A percentile compares a stretch with the other conserved stretches of the same genome.
Conservation (phyloP, 2,113 vertebrate genomes). For the Crocuta crocuta region DNA sequence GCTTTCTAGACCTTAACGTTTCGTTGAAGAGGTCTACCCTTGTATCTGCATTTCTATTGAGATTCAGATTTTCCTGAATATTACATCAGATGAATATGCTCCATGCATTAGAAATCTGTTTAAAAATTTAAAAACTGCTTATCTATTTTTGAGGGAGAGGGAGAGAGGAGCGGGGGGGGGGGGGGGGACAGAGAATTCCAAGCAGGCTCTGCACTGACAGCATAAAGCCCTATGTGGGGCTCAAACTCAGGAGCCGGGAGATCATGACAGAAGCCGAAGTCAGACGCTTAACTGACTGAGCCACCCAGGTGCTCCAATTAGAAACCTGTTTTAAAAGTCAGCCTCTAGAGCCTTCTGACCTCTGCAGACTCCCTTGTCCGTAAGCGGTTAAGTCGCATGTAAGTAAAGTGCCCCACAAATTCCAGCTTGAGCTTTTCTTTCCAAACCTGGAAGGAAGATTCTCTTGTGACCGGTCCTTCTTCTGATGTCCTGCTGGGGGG, state of each 20-base stretch:
- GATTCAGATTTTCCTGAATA: neutral
- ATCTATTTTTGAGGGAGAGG: no score
- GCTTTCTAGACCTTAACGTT: neutral
- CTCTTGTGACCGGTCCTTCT: neutral
- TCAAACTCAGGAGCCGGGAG: no score
- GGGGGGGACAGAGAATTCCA: no score
- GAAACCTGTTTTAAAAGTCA: neutral
- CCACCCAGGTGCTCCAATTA: no score
- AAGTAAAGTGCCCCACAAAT: neutral
- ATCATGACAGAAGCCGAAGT: no score
- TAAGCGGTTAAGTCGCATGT: neutral
- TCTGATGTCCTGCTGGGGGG: neutral
- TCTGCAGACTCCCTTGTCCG: fast-evolving
- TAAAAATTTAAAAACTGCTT: neutral
- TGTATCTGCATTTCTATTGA: neutral
- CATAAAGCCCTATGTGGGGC: no score
- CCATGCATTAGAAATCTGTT: neutral
- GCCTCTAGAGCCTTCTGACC: neutral
- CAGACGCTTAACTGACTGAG: no score
- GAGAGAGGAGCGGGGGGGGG: no score
- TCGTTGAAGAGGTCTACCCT: neutral
- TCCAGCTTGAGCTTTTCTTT: neutral
- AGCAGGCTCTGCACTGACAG: no score
- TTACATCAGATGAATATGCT: constrained; percentile 26
- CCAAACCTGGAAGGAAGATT: neutral